phyloP scores from a whole-genome alignment of 2,797 vertebrate species.

The Sebastes itinus region DNA sequence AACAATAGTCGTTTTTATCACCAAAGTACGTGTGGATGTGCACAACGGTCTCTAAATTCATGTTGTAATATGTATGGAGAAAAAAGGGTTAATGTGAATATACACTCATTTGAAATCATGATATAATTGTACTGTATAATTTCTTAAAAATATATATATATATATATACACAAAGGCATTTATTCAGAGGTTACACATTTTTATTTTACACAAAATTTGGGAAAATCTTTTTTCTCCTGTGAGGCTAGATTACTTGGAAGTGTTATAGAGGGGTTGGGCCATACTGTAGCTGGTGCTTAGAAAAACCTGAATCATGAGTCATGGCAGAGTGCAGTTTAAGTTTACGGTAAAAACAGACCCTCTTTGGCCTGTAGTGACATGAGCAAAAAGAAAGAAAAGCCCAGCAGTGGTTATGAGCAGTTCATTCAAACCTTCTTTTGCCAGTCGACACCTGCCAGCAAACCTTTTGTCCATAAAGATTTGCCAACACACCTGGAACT shows the following conservation, averaged over 20 bases:
- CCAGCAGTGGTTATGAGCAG: constrained; percentile 15
- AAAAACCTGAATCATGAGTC: constrained; percentile 33
- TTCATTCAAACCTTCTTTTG: constrained; percentile 30
- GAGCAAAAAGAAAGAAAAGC: constrained; percentile 24
- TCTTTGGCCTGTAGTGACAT: constrained; percentile 42
- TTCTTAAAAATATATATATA: constrained; percentile 24
- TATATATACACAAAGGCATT: constrained; percentile 52
- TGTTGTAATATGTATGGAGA: constrained; percentile 56
- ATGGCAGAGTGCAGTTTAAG: constrained; percentile 32
- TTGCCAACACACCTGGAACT: constrained; percentile 38
- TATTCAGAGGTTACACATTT: constrained; percentile 63
- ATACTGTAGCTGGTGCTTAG: constrained; percentile 31
- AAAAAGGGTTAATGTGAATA: constrained; percentile 72
- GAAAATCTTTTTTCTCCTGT: constrained; percentile 20
- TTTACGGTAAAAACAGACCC: constrained; percentile 37
- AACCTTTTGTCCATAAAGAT: constrained; percentile 44
- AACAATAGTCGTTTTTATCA: constrained; percentile 66
- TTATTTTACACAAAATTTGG: constrained; percentile 62
- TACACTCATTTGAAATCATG: constrained; percentile 62
- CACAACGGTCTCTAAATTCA: constrained; percentile 35
- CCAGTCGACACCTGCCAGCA: constrained; percentile 48
- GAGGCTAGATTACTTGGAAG: not conserved
- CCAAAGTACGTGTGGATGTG: constrained; percentile 66
- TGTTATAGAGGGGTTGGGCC: constrained; percentile 1
- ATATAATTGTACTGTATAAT: constrained; percentile 64